Base-by-base conservation (phyloP, 2,888 invertebrate genomes). In the Epirrhoe alternata region DNA sequence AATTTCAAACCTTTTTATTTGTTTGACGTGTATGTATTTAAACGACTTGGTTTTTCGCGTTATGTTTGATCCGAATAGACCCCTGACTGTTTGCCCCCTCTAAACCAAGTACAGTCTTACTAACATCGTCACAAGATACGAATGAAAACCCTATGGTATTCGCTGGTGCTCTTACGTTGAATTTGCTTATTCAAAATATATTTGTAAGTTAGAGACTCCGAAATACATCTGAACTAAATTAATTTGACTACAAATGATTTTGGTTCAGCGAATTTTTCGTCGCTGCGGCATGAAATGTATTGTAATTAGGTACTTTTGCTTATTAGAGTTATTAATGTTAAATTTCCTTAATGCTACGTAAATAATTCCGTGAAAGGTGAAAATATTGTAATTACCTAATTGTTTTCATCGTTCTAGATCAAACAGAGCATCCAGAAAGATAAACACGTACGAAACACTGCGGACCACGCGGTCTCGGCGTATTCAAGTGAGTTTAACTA, bases 371-470 rank as follows among this genome's bases (percentile, higher is more conserved):
- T 45, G n/a, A n/a, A 49, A 8, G 38, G 31, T 24, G 10, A 2
- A 10, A 17, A 24, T 50, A 24, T 42, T 16, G 0, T 45, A 33
- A 53, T 31, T 35, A n/a, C n/a, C n/a, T n/a, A 14, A 12, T n/a
- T 10, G 30, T 53, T 8, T 24, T 0, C 57, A 10, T 49, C 61
- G 76, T 81, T 81, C 54, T 78, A 91, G 92, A 89, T 92, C 61
- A 91, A 90, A 80, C 83, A 86, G 70, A 88, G 75, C 67, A 87
- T 88, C 73, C 87, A 88, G 72, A 88, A 86, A 71, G 89, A 91
- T 74, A 91, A 90, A 70, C 86, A 85, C 72, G 65, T 72, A n/a
- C 82, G 88, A 61, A 84, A 86, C 71, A 69, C 80, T 12, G 52
- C 75, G n/a, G 88, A 90, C 10, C 86, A 86, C 54, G 81, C 88